A percentile compares a stretch with the other conserved stretches of the same genome.
phyloP scores from a whole-genome alignment of 2,888 invertebrate species.

The Lathronympha strigana region DNA sequence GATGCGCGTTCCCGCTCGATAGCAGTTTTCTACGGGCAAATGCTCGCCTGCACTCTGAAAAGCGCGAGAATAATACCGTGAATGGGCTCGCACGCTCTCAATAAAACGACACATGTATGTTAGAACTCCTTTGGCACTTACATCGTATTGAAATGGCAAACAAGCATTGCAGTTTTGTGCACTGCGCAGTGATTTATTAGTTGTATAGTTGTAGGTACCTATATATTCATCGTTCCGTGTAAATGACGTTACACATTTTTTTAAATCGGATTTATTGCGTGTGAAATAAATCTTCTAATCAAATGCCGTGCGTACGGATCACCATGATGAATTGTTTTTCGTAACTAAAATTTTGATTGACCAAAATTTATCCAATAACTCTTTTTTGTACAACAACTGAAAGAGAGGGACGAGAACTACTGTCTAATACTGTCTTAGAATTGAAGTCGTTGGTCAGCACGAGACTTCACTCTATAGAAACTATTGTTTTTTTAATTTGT shows the following conservation, averaged over 20 bases:
- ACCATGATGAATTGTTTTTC: neutral
- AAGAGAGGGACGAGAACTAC: too few relatives aligned
- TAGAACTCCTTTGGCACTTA: neutral
- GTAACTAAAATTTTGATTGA: too few relatives aligned
- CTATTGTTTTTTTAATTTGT: too few relatives aligned
- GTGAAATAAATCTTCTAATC: conserved; percentile 17
- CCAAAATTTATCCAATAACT: too few relatives aligned
- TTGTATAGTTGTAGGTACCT: conserved; percentile 48
- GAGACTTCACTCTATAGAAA: too few relatives aligned
- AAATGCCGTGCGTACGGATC: conserved; percentile 7
- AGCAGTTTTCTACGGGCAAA: neutral
- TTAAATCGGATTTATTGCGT: conserved; percentile 23
- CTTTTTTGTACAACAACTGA: too few relatives aligned
- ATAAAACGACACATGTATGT: conserved; percentile 11
- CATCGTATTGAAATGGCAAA: neutral
- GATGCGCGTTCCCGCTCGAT: neutral
- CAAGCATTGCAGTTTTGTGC: conserved; percentile 64
- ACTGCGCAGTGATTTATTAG: conserved; percentile 71
- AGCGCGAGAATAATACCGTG: neutral
- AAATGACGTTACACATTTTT: conserved; percentile 29
- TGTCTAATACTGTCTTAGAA: too few relatives aligned
- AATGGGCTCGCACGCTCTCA: conserved; percentile 45
- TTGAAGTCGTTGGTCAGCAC: too few relatives aligned
- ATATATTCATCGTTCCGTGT: conserved; percentile 32
- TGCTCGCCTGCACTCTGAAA: neutral